Evolutionary conservation across 2,888 invertebrate genomes (phyloP).

Genomic region (Chesias legatella): DNA sequence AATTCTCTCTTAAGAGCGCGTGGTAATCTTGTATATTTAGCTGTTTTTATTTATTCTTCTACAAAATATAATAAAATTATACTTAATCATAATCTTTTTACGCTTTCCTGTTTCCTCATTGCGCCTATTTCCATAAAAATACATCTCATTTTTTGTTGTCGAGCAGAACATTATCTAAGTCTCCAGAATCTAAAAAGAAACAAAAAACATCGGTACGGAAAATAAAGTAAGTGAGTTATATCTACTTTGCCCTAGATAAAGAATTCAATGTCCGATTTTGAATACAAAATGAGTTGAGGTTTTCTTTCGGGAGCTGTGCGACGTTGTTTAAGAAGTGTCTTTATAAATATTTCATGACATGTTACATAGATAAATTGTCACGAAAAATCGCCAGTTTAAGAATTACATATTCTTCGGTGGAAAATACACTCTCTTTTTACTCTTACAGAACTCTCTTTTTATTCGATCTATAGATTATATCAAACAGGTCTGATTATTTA

Average conservation of each 20-base stretch:
- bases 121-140: not conserved
- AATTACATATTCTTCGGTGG: too few relatives aligned
- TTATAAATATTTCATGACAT: slow-evolving; percentile 18
- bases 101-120: slow-evolving; percentile 23
- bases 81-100: slow-evolving; percentile 21
- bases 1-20: too few relatives aligned
- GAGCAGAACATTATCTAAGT: too few relatives aligned
- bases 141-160: too few relatives aligned
- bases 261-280: slow-evolving; percentile 36
- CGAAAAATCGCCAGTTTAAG: not conserved
- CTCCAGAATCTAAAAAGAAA: slow-evolving; percentile 3
- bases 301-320: slow-evolving; percentile 17
- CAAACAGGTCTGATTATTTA: too few relatives aligned
- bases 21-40: too few relatives aligned
- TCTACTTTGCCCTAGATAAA: slow-evolving; percentile 19
- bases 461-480: too few relatives aligned
- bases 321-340: slow-evolving; percentile 4
- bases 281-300: slow-evolving; percentile 42
- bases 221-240: slow-evolving; percentile 21
- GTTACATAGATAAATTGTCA: slow-evolving; percentile 14
- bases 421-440: too few relatives aligned
- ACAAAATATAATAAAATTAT: too few relatives aligned
- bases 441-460: too few relatives aligned
- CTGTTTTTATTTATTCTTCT: too few relatives aligned
- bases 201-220: slow-evolving; percentile 8